phyloP scores from a whole-genome alignment of 1,140 invertebrate genomes.

The Heliconius nattereri region DNA sequence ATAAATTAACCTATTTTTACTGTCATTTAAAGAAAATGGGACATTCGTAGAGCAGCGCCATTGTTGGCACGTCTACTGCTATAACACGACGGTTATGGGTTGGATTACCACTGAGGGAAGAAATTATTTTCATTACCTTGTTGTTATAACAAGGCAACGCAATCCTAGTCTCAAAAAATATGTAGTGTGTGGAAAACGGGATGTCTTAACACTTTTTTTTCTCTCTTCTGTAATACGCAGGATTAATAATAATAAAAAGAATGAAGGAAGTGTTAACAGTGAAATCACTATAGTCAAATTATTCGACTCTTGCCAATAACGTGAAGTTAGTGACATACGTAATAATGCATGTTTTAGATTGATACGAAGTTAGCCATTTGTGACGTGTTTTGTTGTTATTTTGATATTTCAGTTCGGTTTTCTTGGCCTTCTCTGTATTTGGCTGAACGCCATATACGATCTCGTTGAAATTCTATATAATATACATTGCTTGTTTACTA shows the following conservation, averaged over 20 bases:
- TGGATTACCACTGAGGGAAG: no score
- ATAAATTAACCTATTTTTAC: background rate
- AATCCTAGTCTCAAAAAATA: no score
- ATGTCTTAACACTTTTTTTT: background rate
- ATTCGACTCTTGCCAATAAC: conserved; percentile 8
- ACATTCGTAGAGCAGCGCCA: no score
- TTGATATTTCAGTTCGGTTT: conserved; percentile 30
- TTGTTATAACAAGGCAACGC: no score
- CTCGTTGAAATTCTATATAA: background rate
- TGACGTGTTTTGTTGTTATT: conserved; percentile 12
- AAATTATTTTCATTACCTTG: no score
- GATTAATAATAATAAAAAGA: no score
- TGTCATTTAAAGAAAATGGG: background rate
- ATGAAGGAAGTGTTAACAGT: background rate
- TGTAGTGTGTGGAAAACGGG: background rate
- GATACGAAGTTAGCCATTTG: background rate
- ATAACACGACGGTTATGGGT: no score
- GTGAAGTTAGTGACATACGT: conserved; percentile 24
- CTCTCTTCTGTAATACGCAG: background rate
- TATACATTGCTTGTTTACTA: conserved; percentile 14
- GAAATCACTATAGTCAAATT: background rate
- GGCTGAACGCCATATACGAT: conserved; percentile 49
- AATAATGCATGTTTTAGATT: background rate
- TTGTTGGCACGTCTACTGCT: no score
- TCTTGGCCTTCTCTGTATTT: conserved; percentile 53